Conservation (phyloP, 64 coral and sea anemone species). For the Actinia tenebrosa region DNA sequence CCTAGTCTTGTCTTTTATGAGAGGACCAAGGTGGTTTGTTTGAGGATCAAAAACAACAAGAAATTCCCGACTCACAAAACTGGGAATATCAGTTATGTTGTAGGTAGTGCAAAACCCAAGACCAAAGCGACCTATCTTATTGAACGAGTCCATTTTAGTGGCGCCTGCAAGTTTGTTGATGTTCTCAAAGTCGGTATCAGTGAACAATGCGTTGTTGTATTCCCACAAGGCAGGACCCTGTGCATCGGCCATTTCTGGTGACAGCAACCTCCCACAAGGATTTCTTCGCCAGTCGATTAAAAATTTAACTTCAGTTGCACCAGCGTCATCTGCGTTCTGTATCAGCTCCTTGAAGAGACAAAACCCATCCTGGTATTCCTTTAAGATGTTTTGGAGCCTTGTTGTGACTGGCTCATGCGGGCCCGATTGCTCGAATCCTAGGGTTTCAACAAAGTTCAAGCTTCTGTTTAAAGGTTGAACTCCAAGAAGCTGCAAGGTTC, state of each 20-base stretch:
- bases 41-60: constrained; percentile 93
- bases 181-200: constrained; percentile 94
- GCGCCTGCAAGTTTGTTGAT: constrained; percentile 90
- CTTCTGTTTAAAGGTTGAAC: constrained; percentile 70
- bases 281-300: constrained; percentile 85
- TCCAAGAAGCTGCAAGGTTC: constrained; percentile 75
- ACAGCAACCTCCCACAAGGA: constrained; percentile 50
- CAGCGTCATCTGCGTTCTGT: constrained; percentile 97
- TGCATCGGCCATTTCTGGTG: constrained; percentile 70
- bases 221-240: constrained; percentile 90
- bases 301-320: constrained; percentile 83
- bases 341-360: constrained; percentile 92
- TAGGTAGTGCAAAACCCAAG: constrained; percentile 85
- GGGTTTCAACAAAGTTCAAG: constrained; percentile 63
- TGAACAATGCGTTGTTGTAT: constrained; percentile 87
- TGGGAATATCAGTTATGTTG: constrained; percentile 90
- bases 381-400: constrained; percentile 72
- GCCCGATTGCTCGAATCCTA: constrained; percentile 85
- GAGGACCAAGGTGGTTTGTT: constrained; percentile 61
- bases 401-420: constrained; percentile 79
- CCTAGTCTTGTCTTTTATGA: constrained; percentile 81
- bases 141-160: constrained; percentile 64
- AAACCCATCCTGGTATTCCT: constrained; percentile 72
- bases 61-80: constrained; percentile 91
- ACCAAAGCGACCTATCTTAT: constrained; percentile 88